Conservation (phyloP, 2,888 invertebrate species). For the Pecten maximus region DNA sequence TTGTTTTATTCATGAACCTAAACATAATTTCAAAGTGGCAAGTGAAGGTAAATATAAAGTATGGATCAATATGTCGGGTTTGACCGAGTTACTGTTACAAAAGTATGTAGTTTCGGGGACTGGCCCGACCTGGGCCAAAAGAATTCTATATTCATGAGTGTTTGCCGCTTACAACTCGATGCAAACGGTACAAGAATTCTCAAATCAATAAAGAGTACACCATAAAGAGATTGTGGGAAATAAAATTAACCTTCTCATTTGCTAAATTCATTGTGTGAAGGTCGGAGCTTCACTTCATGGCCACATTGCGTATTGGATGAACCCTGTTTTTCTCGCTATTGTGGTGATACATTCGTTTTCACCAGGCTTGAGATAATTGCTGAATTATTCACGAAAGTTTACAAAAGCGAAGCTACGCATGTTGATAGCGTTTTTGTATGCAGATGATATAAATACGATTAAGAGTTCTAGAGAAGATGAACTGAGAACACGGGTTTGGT, state of each 20-base stretch:
- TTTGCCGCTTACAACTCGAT: conserved; percentile 9
- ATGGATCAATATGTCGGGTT: neutral
- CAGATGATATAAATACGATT: conserved; percentile 33
- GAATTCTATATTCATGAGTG: conserved; percentile 2
- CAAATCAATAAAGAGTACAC: neutral
- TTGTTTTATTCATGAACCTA: conserved; percentile 29
- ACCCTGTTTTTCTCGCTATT: neutral
- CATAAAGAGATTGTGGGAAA: neutral
- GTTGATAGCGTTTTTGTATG: neutral
- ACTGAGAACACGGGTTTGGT: neutral
- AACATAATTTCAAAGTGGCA: conserved; percentile 2
- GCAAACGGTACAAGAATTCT: neutral
- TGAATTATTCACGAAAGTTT: conserved; percentile 32
- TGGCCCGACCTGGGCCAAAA: neutral
- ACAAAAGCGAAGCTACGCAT: neutral
- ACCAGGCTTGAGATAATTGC: neutral
- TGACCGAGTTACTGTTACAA: neutral
- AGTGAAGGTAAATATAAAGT: conserved; percentile 7
- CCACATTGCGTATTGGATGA: neutral
- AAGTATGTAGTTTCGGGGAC: neutral
- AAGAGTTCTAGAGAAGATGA: conserved; percentile 8
- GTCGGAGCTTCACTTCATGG: neutral
- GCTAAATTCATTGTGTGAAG: neutral
- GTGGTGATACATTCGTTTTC: neutral
- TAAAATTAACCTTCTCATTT: conserved; percentile 7